phyloP scores from a whole-genome alignment of 2,113 vertebrate genomes.

The Gymnobelideus leadbeateri region DNA sequence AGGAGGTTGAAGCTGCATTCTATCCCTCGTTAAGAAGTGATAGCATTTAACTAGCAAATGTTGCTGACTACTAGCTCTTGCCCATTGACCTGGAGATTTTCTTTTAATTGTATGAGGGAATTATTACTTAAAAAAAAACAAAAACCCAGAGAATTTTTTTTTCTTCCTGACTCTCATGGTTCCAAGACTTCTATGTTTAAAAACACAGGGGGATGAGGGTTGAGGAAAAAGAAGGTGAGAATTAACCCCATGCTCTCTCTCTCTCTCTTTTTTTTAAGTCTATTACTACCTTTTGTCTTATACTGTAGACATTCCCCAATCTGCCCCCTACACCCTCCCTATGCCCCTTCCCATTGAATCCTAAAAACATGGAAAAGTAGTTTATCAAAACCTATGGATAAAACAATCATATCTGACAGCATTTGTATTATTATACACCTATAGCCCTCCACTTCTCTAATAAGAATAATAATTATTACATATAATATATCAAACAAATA shows the following conservation, averaged over 20 bases:
- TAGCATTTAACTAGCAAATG: not conserved
- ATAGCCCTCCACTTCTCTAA: not conserved
- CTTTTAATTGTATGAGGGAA: not conserved
- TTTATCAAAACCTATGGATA: not conserved
- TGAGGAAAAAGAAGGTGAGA: not conserved
- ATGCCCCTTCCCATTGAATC: not conserved
- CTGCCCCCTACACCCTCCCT: not conserved
- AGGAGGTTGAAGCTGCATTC: not conserved
- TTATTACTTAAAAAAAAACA: not conserved
- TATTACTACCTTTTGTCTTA: not conserved
- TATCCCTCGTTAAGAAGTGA: not conserved
- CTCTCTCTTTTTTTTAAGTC: no score
- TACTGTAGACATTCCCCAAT: not conserved
- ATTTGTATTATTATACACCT: not conserved
- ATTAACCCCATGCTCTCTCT: not conserved
- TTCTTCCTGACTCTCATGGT: not conserved
- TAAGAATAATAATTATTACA: not conserved
- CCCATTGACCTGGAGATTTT: not conserved
- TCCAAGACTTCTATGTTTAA: not conserved
- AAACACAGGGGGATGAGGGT: not conserved
- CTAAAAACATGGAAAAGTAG: not conserved
- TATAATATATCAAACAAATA: not conserved
- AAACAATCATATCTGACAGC: not conserved
- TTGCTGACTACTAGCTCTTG: not conserved
- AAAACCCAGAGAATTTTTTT: not conserved